Base-by-base conservation (phyloP, 2,888 invertebrate species). In the Chirona hameri region DNA sequence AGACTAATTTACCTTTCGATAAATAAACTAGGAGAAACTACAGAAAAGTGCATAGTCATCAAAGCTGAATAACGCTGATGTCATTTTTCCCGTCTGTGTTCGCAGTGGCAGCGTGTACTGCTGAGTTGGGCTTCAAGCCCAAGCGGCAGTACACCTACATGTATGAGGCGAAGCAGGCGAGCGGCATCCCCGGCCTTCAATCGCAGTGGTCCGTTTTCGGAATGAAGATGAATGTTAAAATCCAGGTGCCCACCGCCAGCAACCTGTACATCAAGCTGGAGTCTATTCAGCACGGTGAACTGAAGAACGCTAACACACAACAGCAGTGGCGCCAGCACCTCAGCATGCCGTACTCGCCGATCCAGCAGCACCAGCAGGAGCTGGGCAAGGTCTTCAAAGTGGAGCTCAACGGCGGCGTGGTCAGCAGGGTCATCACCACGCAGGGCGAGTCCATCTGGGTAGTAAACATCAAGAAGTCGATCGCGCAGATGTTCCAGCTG, bases 391-490 rank as follows among this genome's bases (percentile, higher is more conserved):
- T 18, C 18, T 80, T 80, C 80, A 80, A 80, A 29, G 80, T 82
- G 46, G 76, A 83, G 80, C 69, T 82, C 52, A 83, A 80, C 69
- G 14, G 65, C 24, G 83, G 83, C n/a, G 52, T 79, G 55, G 79
- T 83, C 48, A 69, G 79, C 18, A 52, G 14, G 31, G 48, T 83
- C 65, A 52, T 27, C 27, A 82, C 82, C 12, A 85, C 85, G 7
- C 82, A 83, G 4, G 86, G 86, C 72, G 88, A 89, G 31, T 87
- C 88, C 1, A 84, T 85, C 24, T 88, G 87, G 86, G 87, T 88
- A n/a, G 85, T 88, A 82, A 88, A 89, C 86, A 86, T 89, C 84
- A 89, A 89, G 86, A 87, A 87, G 83, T 87, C 87, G 82, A 83
- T 88, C 69, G 86, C 87, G 46, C 85, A 86, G 65, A 81, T 88